phyloP scores from a whole-genome alignment of 2,797 vertebrate species.

The Falco peregrinus region DNA sequence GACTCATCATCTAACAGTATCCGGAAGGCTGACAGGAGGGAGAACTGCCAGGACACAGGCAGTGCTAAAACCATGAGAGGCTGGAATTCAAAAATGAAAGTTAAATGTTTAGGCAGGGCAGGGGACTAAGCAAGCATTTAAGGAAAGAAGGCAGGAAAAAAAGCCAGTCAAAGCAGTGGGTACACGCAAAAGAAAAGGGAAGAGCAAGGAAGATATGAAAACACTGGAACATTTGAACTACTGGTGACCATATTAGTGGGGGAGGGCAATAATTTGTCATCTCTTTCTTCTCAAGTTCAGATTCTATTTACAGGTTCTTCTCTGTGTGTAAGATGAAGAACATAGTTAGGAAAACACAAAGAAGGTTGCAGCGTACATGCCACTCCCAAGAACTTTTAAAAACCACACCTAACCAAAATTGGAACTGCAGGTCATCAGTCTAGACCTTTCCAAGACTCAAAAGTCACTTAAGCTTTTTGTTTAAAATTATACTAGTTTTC shows the following conservation, averaged over 20 bases:
- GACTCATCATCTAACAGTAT: not conserved
- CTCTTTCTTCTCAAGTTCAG: not conserved
- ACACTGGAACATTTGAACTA: not conserved
- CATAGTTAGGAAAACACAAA: not conserved
- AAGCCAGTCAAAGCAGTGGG: not conserved
- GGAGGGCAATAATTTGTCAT: not conserved
- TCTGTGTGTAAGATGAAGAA: fast-evolving
- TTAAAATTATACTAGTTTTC: not conserved
- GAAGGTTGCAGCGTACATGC: not conserved
- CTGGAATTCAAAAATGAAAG: not conserved
- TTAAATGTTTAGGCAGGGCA: not conserved
- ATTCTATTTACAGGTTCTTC: not conserved
- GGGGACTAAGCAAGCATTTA: not conserved
- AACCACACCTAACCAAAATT: not conserved
- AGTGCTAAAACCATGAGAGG: not conserved
- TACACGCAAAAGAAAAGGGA: not conserved
- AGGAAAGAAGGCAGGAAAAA: not conserved
- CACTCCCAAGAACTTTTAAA: not conserved
- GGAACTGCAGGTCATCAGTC: not conserved
- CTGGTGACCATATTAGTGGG: not conserved
- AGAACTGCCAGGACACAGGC: not conserved
- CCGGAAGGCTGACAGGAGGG: fast-evolving
- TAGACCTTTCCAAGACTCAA: not conserved
- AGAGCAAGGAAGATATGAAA: not conserved
- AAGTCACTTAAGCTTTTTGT: not conserved